Evolutionary conservation across 1,140 invertebrate species (phyloP).

Genomic region (Camponotus vicinus): DNA sequence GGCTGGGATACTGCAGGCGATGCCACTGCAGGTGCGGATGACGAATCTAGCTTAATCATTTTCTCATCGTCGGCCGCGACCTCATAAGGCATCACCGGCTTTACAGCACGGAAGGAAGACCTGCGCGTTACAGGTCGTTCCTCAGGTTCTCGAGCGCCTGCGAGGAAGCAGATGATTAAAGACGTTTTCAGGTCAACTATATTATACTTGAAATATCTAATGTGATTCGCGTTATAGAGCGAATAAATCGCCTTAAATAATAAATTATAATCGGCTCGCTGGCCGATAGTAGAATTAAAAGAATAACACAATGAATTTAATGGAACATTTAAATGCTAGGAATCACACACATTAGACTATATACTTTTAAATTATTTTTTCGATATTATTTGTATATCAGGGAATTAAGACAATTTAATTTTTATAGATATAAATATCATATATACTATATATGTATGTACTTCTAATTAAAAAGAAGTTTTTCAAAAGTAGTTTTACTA

Average conservation of each 20-base stretch:
- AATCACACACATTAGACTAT: background rate
- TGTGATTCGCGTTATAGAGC: background rate
- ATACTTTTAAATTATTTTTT: background rate
- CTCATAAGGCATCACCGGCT: slow-evolving; percentile 83
- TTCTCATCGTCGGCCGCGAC: slow-evolving; percentile 85
- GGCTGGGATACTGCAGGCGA: slow-evolving; percentile 84
- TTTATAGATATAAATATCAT: background rate
- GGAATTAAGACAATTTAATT: background rate
- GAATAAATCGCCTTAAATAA: slow-evolving; percentile 31
- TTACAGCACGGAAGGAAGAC: slow-evolving; percentile 89
- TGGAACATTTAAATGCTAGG: background rate
- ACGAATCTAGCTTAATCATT: slow-evolving; percentile 85
- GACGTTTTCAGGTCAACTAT: slow-evolving; percentile 38
- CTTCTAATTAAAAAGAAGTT: background rate
- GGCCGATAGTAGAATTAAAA: background rate
- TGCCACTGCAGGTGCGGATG: slow-evolving; percentile 83
- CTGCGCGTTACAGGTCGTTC: slow-evolving; percentile 86
- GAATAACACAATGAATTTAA: background rate
- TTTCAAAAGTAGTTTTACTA: background rate
- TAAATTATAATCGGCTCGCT: background rate
- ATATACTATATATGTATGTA: background rate
- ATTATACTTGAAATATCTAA: slow-evolving; percentile 46
- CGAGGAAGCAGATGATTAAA: slow-evolving; percentile 25
- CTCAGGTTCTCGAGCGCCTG: slow-evolving; percentile 80
- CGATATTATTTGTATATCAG: background rate